Evolutionary conservation across 2,888 invertebrate species (phyloP), one percentile per base, ranked within the genome.

Genomic region (Muscina levida): DNA sequence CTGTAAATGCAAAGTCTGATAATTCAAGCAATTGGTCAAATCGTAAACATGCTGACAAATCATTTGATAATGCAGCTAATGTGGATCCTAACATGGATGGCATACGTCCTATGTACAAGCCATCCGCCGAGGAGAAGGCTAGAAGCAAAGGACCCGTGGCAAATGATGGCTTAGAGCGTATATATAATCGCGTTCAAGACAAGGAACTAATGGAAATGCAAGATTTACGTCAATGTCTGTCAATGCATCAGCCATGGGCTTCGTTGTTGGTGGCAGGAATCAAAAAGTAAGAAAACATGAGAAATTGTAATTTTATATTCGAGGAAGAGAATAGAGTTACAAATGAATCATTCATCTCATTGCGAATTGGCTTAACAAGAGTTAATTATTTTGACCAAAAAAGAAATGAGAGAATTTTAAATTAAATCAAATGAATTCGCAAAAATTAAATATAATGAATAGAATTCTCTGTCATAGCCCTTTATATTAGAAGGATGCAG

Each of bases 201-300:
- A 92, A 93, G 53, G 94, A 95, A 88, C 91, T 95, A 68, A 93
- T 95, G 86, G 95, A 96, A 91, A 96, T 97, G 94, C 93, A 93
- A 56, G 97, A 97, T 90, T 92, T 94, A 84, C 97, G 98, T 1
- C 92, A 94, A 85, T 98, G 98, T 88, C 91, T 99, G 13, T 97
- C 97, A 85, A 95, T 99, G 95, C 97, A 97, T 91, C 98, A 99
- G 88, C 98, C 98, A 0, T 98, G 96, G 94, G 98, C 98, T 0
- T 97, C 97, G 0, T 92, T 98, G 39, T 92, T 99, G 0, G 93
- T 98, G 0, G 93, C 94, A n/a, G 98, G 98, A 68, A 97, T 98
- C 84, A 98, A 98, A 92, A 93, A 93, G 97, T 96, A 87, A 75
- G 70, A 26, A 42, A 62, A 46, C 5, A 44, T 39, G 1, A 65